A percentile compares a stretch with the other conserved stretches of the same genome.
Evolutionary conservation across 2,113 vertebrate genomes (phyloP).

Genomic region (Bufo bufo): DNA sequence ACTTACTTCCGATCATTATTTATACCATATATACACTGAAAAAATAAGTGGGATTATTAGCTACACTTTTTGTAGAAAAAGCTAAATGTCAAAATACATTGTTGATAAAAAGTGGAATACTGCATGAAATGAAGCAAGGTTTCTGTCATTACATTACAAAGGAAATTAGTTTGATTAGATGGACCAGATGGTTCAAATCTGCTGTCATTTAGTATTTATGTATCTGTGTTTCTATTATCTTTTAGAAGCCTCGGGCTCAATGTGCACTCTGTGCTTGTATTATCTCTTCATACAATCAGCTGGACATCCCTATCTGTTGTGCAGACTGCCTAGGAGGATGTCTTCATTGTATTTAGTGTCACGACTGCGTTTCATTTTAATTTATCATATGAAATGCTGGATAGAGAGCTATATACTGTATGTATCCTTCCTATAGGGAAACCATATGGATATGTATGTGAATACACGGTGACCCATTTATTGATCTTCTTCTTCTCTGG

Average conservation of each 20-base stretch:
- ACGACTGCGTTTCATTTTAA: background rate
- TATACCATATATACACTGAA: background rate
- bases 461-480: background rate
- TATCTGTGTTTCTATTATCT: slow-evolving; percentile 56
- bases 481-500: background rate
- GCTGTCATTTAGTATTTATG: slow-evolving; percentile 57
- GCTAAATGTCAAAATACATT: background rate
- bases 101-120: slow-evolving; percentile 6
- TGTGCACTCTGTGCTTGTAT: slow-evolving; percentile 53
- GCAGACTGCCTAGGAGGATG: slow-evolving; percentile 22
- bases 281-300: slow-evolving; percentile 55
- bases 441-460: background rate
- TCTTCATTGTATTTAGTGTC: slow-evolving; percentile 18
- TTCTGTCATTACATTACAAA: slow-evolving; percentile 52
- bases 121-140: slow-evolving; percentile 41
- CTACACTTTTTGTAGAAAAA: background rate
- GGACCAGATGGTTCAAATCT: slow-evolving; percentile 54
- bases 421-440: background rate
- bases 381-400: background rate
- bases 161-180: slow-evolving; percentile 57
- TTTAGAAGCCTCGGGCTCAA: slow-evolving; percentile 50
- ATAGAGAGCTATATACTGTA: background rate
- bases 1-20: background rate
- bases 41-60: background rate
- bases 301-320: slow-evolving; percentile 32